These are phyloP conservation scores for Busseola fusca DNA, from an alignment of 2,888 invertebrate species.

Conservation along the genomic window DNA sequence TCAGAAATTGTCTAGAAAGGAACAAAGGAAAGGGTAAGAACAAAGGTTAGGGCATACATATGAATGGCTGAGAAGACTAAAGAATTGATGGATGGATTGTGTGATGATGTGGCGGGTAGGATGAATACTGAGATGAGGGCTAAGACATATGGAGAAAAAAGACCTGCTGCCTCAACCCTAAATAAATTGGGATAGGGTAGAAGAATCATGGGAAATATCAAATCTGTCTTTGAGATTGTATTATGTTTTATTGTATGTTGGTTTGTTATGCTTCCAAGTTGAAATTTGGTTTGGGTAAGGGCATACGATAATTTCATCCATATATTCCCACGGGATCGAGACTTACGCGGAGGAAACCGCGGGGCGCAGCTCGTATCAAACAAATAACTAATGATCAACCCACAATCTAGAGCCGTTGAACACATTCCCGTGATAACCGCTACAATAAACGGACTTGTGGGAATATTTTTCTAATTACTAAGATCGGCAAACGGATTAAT, in stretches of 20 bases:
- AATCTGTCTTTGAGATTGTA: constrained; percentile 19
- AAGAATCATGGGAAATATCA: neutral
- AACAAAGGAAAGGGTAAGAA: constrained; percentile 17
- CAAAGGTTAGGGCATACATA: neutral
- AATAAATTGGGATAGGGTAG: neutral
- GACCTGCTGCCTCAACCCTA: neutral
- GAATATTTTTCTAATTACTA: constrained; percentile 40
- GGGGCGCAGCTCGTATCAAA: neutral
- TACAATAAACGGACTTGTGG: constrained; percentile 24
- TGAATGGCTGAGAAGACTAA: neutral
- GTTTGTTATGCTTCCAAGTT: neutral
- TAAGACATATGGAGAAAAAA: neutral
- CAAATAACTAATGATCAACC: constrained; percentile 21
- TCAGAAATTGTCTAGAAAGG: constrained; percentile 10
- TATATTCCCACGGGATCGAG: neutral
- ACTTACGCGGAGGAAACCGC: neutral
- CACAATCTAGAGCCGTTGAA: constrained; percentile 5
- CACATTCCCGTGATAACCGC: neutral
- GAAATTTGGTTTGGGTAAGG: neutral
- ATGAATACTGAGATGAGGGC: neutral
- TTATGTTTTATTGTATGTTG: neutral
- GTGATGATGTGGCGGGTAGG: constrained; percentile 5
- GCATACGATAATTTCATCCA: neutral
- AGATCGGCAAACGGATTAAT: constrained; percentile 34
- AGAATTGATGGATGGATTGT: neutral